These are phyloP conservation scores for Dicranocentrus wangi DNA, from an alignment of 2,888 invertebrate genomes.

Conservation along the genomic window DNA sequence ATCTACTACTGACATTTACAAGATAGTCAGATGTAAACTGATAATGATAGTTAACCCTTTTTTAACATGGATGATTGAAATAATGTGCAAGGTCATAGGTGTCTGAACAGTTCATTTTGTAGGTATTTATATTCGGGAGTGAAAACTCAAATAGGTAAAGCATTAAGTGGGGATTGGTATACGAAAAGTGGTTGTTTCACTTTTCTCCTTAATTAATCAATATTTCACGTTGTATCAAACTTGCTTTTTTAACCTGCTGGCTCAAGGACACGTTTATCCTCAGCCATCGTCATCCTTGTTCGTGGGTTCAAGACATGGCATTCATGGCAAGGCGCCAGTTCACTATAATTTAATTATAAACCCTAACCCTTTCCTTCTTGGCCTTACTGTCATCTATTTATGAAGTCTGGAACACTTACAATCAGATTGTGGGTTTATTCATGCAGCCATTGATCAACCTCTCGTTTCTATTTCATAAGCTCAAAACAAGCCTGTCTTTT, in stretches of 20 bases:
- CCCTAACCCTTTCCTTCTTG: not conserved
- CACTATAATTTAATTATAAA: not conserved
- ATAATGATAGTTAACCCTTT: no score
- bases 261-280: not conserved
- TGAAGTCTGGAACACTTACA: not conserved
- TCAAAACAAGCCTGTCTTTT: not conserved
- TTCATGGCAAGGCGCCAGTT: no score
- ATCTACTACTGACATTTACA: no score
- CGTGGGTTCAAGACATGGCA: not conserved
- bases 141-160: no score
- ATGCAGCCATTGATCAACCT: not conserved
- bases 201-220: not conserved
- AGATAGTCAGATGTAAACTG: no score
- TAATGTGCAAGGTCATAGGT: no score
- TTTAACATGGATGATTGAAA: no score
- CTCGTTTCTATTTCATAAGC: conserved; percentile 5
- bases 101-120: no score
- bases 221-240: not conserved
- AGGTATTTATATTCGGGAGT: no score
- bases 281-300: not conserved
- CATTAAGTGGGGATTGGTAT: no score
- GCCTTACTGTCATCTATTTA: conserved; percentile 12
- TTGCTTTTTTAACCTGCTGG: not conserved
- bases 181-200: not conserved
- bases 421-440: not conserved